Conservation (phyloP, 1,140 invertebrate genomes). For the Drosophila burlai region DNA sequence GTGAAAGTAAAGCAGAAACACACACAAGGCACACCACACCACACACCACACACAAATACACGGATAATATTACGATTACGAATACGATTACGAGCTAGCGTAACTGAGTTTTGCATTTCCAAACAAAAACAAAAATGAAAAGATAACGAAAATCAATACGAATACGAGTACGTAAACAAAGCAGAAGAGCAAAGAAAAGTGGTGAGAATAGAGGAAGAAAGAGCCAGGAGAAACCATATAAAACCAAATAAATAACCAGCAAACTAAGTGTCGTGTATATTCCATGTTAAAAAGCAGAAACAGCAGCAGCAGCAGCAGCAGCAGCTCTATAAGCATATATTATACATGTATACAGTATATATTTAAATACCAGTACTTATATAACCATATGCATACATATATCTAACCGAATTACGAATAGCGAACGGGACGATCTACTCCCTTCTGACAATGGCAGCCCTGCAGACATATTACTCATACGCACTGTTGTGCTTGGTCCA, state of each 20-base stretch:
- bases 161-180: neutral
- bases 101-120: constrained; percentile 72
- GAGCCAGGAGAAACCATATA: constrained; percentile 20
- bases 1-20: constrained; percentile 56
- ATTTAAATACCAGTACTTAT: constrained; percentile 51
- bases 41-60: constrained; percentile 18
- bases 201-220: neutral
- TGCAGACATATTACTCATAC: constrained; percentile 42
- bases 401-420: constrained; percentile 54
- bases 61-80: constrained; percentile 47
- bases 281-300: constrained; percentile 60
- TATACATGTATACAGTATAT: constrained; percentile 52
- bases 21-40: constrained; percentile 18
- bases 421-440: constrained; percentile 24
- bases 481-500: constrained; percentile 61
- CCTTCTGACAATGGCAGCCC: constrained; percentile 28
- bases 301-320: constrained; percentile 61
- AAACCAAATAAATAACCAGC: constrained; percentile 62
- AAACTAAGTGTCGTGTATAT: constrained; percentile 81
- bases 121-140: constrained; percentile 24
- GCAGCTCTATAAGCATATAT: constrained; percentile 59
- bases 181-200: neutral
- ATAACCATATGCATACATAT: constrained; percentile 61
- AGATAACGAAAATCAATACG: constrained; percentile 12
- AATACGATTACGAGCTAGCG: constrained; percentile 59